Conservation (phyloP, 2,888 invertebrate genomes). For the Eilema caniola region DNA sequence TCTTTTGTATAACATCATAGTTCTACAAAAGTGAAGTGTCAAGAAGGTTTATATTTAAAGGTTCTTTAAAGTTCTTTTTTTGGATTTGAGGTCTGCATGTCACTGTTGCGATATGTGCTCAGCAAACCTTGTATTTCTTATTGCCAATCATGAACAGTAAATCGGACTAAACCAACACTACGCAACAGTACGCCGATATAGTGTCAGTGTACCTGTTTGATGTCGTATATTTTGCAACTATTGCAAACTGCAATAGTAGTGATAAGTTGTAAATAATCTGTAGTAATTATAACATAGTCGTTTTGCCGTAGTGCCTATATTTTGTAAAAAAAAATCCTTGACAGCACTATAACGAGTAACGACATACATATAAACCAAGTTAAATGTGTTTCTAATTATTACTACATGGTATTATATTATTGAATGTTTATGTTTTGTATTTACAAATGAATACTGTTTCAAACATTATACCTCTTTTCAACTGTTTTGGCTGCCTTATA, state of each 20-base stretch:
- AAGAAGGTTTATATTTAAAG: too few relatives aligned
- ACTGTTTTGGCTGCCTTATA: too few relatives aligned
- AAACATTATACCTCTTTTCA: too few relatives aligned
- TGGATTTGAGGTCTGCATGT: too few relatives aligned
- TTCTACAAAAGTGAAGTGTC: neutral
- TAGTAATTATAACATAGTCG: neutral
- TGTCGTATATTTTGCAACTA: too few relatives aligned
- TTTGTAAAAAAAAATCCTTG: neutral
- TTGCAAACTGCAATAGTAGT: too few relatives aligned
- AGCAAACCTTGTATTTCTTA: too few relatives aligned
- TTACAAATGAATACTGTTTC: too few relatives aligned
- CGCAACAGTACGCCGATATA: neutral
- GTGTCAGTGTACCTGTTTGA: too few relatives aligned
- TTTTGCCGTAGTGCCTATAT: neutral
- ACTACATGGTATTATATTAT: neutral
- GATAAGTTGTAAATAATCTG: neutral
- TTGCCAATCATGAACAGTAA: neutral
- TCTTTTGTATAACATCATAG: neutral
- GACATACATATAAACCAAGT: neutral
- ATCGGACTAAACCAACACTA: neutral
- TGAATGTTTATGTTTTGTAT: neutral
- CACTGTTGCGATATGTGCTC: too few relatives aligned
- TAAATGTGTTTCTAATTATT: neutral
- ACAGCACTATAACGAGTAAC: neutral
- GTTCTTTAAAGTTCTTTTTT: too few relatives aligned